These are phyloP conservation scores for Pygocentrus nattereri DNA, from an alignment of 2,797 vertebrate species.

Conservation along the genomic window DNA sequence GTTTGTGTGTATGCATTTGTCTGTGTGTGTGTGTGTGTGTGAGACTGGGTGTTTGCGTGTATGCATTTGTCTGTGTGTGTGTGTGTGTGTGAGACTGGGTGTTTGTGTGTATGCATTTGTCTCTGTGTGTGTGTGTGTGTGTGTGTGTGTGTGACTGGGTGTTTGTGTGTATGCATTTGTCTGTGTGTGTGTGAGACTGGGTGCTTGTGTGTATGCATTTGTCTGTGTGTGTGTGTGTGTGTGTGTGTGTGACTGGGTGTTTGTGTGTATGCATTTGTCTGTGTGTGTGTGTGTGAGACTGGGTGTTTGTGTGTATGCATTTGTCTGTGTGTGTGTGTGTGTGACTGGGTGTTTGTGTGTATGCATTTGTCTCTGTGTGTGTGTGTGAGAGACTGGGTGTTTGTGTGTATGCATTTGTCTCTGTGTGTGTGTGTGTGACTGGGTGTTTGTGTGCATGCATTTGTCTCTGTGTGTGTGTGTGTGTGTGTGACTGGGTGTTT, in stretches of 20 bases:
- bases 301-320: too few species aligned
- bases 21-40: background rate
- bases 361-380: too few species aligned
- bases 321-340: constrained; percentile 30
- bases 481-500: too few species aligned
- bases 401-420: background rate
- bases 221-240: too few species aligned
- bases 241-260: too few species aligned
- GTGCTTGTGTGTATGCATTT: background rate
- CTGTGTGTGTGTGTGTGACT: constrained; percentile 30
- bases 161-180: background rate
- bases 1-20: constrained; percentile 2
- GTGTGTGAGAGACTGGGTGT: too few species aligned
- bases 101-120: too few species aligned
- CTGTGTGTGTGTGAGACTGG: constrained; percentile 27
- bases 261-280: constrained; percentile 29
- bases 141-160: background rate
- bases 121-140: constrained; percentile 29
- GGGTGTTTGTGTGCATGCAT: too few species aligned
- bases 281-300: background rate
- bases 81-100: constrained; percentile 16
- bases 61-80: background rate
- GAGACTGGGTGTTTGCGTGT: too few species aligned
- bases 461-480: too few species aligned
- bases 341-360: background rate